Conservation (phyloP, 2,888 invertebrate species). For the Zonitis immaculata region DNA sequence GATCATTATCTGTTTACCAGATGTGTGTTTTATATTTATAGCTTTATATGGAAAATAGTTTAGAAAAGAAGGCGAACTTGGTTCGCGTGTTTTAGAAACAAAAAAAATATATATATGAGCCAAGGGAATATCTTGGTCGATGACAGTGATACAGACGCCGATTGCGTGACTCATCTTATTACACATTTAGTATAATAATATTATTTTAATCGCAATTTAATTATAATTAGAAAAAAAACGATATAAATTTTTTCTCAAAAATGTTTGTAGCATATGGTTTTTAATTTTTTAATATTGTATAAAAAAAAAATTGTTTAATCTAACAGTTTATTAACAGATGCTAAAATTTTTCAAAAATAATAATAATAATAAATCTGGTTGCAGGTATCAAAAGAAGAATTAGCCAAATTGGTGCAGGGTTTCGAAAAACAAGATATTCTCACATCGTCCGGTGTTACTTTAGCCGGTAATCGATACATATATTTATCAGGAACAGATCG, state of each 20-base stretch:
- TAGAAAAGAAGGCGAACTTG: constrained; percentile 3
- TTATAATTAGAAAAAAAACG: neutral
- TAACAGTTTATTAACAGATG: neutral
- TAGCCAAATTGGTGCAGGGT: constrained; percentile 83
- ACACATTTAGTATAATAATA: constrained; percentile 12
- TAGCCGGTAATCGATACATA: constrained; percentile 90
- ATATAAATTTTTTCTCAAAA: no score
- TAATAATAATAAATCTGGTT: constrained; percentile 28
- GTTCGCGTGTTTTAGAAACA: neutral
- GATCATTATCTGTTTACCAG: constrained; percentile 12
- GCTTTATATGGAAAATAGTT: constrained; percentile 14
- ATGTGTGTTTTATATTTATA: constrained; percentile 9
- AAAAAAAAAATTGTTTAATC: no score
- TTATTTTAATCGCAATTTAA: no score
- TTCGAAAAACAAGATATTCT: constrained; percentile 86
- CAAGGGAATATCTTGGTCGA: constrained; percentile 9
- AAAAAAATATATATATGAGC: constrained; percentile 10
- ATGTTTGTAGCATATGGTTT: no score
- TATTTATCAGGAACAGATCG: constrained; percentile 92
- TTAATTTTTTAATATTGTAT: no score
- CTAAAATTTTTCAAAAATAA: no score
- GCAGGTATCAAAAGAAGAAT: constrained; percentile 89
- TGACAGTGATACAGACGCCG: constrained; percentile 7
- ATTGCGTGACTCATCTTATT: constrained; percentile 14
- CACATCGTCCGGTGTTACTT: constrained; percentile 85